Evolutionary conservation across 2,797 vertebrate genomes (phyloP), one percentile per base, ranked within the genome.

Genomic region (Gymnothorax reevesii): DNA sequence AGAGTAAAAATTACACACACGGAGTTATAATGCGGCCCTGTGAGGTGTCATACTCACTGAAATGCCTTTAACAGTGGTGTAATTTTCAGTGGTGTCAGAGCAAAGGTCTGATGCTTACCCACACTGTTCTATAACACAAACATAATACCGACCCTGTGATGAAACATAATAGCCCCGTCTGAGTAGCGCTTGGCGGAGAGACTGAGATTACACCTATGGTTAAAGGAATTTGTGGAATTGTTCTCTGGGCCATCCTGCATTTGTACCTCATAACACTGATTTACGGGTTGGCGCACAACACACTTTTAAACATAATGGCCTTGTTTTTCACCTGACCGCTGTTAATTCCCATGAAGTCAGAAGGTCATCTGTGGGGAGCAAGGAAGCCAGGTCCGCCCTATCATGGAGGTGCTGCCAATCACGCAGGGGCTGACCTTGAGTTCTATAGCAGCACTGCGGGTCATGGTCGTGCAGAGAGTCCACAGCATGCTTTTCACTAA

Each of bases 111-210:
- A 87, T 57, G 22, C 33, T 54, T 60, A 52, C 73, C 60, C 82
- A 87, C 82, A 86, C 66, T 77, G 22, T 55, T 8, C 83, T 3
- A 87, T 66, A 27, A 27, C 52, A 69, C 59, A 27, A 77, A 89
- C 86, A 85, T 89, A 88, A 62, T 86, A 71, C 85, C 85, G 52
- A 84, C 75, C 83, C 91, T 83, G 69, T 90, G 89, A 93, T 93
- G 91, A 94, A 91, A 91, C 93, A 90, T 57, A 71, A 57, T 84
- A 22, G 15, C 10, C 55, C 25, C 91, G 89, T 91, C 93, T 91
- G 87, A 90, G 0, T 25, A 87, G 66, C 89, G 88, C 64, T 91
- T 22, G 84, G 92, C 93, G 91, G 93, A 91, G 92, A 94, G 88
- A 90, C 20, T 83, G 84, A 88, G 82, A 90, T 86, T 84, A 84